Evolutionary conservation across 2,888 invertebrate species (phyloP).

Genomic region (Ophion costatus): DNA sequence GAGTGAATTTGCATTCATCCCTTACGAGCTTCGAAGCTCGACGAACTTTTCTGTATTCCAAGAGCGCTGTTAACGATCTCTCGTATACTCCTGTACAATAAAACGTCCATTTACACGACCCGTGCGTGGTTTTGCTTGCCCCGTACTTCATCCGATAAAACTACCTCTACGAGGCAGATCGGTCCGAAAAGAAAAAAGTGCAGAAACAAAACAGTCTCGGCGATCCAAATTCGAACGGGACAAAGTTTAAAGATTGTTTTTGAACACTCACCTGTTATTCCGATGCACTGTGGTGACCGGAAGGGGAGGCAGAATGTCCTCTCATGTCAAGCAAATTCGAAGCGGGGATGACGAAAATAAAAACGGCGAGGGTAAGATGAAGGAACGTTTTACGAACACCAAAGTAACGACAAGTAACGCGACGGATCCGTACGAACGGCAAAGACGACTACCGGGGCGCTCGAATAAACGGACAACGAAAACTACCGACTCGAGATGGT

Average conservation of each 20-base stretch:
- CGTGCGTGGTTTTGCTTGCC: background rate
- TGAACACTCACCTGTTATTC: slow-evolving; percentile 58
- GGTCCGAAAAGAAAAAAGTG: too few relatives aligned
- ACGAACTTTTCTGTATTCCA: slow-evolving; percentile 9
- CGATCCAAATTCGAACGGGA: background rate
- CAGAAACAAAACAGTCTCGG: too few relatives aligned
- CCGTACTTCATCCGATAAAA: background rate
- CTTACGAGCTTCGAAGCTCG: slow-evolving; percentile 8
- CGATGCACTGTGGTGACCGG: slow-evolving; percentile 4
- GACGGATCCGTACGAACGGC: slow-evolving; percentile 52
- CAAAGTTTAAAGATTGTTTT: background rate
- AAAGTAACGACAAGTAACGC: slow-evolving; percentile 37
- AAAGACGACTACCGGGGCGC: slow-evolving; percentile 58
- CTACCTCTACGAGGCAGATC: background rate
- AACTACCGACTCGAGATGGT: slow-evolving; percentile 46
- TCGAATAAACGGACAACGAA: slow-evolving; percentile 60
- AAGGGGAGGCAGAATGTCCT: slow-evolving; percentile 27
- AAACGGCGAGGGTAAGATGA: slow-evolving; percentile 1
- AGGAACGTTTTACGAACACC: slow-evolving; percentile 14
- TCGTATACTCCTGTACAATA: slow-evolving; percentile 8
- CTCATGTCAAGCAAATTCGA: slow-evolving; percentile 39
- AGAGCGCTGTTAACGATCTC: slow-evolving; percentile 33
- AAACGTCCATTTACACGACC: background rate
- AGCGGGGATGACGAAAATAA: background rate
- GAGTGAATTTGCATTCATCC: slow-evolving; percentile 24